Percentiles rank a stretch among this genome's conserved stretches.
These are phyloP conservation scores for Ptychadena robeensis DNA, from an alignment of 2,797 vertebrate genomes.

Conservation along the genomic window DNA sequence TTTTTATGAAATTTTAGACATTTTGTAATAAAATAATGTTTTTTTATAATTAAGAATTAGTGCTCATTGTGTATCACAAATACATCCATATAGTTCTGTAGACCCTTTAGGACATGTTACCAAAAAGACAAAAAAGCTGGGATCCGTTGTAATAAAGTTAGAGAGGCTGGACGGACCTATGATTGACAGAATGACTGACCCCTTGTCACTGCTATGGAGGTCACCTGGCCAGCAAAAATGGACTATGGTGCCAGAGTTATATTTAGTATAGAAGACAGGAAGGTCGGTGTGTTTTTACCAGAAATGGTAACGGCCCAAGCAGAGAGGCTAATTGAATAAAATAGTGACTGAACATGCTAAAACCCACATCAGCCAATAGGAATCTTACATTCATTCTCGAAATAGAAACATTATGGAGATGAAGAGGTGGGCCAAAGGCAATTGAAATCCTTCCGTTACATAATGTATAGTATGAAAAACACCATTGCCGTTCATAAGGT, in stretches of 20 bases:
- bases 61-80: too few relatives aligned
- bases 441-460: background rate
- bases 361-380: background rate
- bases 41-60: too few relatives aligned
- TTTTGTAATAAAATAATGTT: too few relatives aligned
- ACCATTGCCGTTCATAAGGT: background rate
- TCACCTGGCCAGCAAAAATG: constrained; percentile 4
- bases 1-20: too few relatives aligned
- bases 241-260: background rate
- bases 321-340: background rate
- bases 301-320: background rate
- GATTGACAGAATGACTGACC: background rate
- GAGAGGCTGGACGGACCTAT: background rate
- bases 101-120: background rate
- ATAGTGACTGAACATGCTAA: background rate
- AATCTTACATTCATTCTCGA: background rate
- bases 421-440: background rate
- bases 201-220: constrained; percentile 1
- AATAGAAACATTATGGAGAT: background rate
- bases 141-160: background rate
- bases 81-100: too few relatives aligned
- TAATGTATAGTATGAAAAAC: background rate
- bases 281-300: constrained; percentile 1
- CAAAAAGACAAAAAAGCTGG: background rate
- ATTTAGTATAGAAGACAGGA: background rate